Evolutionary conservation across 2,888 invertebrate species (phyloP), one percentile per base, ranked within the genome.

Genomic region (Arctia plantaginis): DNA sequence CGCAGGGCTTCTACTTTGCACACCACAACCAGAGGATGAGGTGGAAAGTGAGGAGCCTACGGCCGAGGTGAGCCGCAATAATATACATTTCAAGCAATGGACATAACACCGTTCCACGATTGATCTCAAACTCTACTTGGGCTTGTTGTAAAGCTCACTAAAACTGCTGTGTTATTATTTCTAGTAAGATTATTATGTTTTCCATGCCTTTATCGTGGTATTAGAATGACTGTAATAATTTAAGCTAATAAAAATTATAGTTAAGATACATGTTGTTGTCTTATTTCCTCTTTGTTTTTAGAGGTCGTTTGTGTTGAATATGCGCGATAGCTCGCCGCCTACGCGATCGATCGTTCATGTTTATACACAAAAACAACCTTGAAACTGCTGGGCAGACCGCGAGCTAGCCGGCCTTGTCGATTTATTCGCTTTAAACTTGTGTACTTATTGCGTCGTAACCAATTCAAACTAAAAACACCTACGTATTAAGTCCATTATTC

Each of bases 331-430:
- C 75, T 72, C 72, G 76, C 74, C 80, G 84, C 79, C 79, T 76
- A 78, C 73, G 72, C 69, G 79, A 82, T 84, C 81, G 85, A 85
- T 80, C 76, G 75, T 76, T 72, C 77, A 77, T 95, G 95, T 95
- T 95, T 95, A 94, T 90, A 95, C 91, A 95, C 95, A 95, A 95
- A 92, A 91, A 87, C 89, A 94, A 94, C 95, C 95, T 95, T 95
- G 95, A 86, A 66, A 51, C 74, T 65, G 64, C 71, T 64, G 74
- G 77, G 75, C 83, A 82, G 85, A 81, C 86, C 74, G 84, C 86
- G 88, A 89, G 90, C 90, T 90, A 78, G 88, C 85, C 89, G 88
- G 90, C 91, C 91, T 92, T 91, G 91, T 75, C 33, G 75, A 75
- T 64, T 79, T 69, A 75, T 83, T 86, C 78, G 84, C 27, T 86